Base-by-base conservation (phyloP, 2,797 vertebrate species). In the Lagocephalus sceleratus region DNA sequence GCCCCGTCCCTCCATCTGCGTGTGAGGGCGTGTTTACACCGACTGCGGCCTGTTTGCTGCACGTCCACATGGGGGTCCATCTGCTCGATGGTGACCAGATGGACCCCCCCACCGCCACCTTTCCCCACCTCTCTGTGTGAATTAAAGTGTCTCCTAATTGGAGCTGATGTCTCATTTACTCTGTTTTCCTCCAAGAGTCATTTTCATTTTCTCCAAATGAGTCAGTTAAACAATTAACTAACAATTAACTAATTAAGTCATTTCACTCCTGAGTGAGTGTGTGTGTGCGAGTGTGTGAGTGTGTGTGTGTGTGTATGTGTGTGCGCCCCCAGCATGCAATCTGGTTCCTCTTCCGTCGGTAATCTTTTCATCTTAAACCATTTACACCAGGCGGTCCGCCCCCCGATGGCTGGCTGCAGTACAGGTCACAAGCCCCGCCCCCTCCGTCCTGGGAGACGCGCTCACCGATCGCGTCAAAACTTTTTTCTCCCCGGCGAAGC, bases 41-140 rank as follows among this genome's bases (percentile, higher is more conserved):
- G 51, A 47, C 21, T 76, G 42, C 63, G 53, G 60, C 60, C 66
- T 55, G 20, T 70, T 56, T 60, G 58, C 62, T n/a, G 29, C 22
- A 42, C 54, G 41, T 73, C 78, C 76, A 80, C 80, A 80, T 75
- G 76, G 72, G 60, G 60, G 67, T 81, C 84, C 81, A 79, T 83
- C 79, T 86, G 84, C 66, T 72, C 61, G 25, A 66, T 53, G 63
- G 67, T 67, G 59, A 66, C 48, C 71, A 60, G 54, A 53, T 52
- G 48, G 45, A 42, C 15, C 16, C 6, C 6, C 15, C 15, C 39
- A 16, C 39, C n/a, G 50, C 44, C 23, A 43, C 39, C 29, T 25
- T 0, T 8, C 57, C n/a, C 57, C 14, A 20, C 23, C 26, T 46
- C 70, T 68, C 49, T 65, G 79, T 68, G 68, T 79, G 71, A 80